Base-by-base conservation (phyloP, 2,797 vertebrate species). In the Selene dorsalis region DNA sequence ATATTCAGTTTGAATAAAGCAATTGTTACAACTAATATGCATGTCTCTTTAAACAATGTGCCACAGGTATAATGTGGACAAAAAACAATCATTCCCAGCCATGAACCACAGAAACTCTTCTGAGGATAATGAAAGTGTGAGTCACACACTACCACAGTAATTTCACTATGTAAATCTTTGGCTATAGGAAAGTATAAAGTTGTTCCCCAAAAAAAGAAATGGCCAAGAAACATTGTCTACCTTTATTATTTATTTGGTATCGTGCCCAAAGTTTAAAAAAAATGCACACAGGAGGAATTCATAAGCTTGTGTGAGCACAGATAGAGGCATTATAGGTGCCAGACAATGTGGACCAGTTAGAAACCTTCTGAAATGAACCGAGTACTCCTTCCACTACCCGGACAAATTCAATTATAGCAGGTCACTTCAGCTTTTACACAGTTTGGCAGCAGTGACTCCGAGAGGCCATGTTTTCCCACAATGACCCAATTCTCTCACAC, bases 401-500 rank as follows among this genome's bases (percentile, higher is more conserved):
- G 69, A 83, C 69, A 76, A 85, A 89, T 38, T 79, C 61, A 84
- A 74, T 88, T 68, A 84, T 57, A 83, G 56, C 47, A 60, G 88
- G 87, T 88, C 82, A 80, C 66, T 26, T 82, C 65, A 84, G 73
- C 79, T 87, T 84, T 80, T 62, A 75, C 68, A 85, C 69, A 64
- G 47, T 85, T 76, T 75, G 82, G 84, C 85, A 89, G 80, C 71
- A 66, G 67, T 68, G 80, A 79, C 52, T 72, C 66, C 73, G 61
- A 80, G 63, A 38, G 68, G 73, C 75, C 50, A 50, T 71, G 66
- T 82, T 89, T 84, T 76, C 72, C 71, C 55, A 85, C 85, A 82
- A 64, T 89, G 90, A 92, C 92, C 92, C 83, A 89, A 69, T 87
- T 94, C 88, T 77, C 87, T 93, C 92, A 92, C 83, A 80, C 87